Evolutionary conservation across 1,140 invertebrate species (phyloP), one percentile per base, ranked within the genome.

Genomic region (Bombus breviceps): DNA sequence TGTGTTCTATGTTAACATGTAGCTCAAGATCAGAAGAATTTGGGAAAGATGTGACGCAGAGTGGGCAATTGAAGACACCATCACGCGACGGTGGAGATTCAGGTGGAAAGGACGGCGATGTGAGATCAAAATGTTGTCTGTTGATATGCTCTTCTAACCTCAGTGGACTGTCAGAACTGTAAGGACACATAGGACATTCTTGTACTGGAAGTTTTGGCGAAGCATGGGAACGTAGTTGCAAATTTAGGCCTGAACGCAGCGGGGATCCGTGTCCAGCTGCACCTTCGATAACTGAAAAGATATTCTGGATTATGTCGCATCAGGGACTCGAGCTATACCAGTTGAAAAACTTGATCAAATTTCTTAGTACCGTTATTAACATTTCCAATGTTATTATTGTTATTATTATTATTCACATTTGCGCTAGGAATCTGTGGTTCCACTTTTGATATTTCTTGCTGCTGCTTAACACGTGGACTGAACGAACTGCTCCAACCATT

Each of bases 131-230:
- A 94, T 98, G 98, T 90, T 96, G 96, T 78, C 97, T 95, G 93
- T 98, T 98, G 90, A 98, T 97, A 95, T 98, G 98, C 90, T 98
- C 97, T 94, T 98, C 97, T 73, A 98, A 95, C 89, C 97, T 96
- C 69, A 96, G 94, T 0, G 97, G 97, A 94, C 97, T 97, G 90
- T 96, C 96, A 87, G 97, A 97, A 89, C 95, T 97, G 93, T 97
- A 98, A 89, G 97, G 96, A 95, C 98, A 98, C 93, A 98, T 96
- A 37, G 98, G 97, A 95, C 98, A 98, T 94, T 97, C 92, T 91
- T 94, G 94, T 86, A 94, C 91, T 89, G 92, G 93, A 87, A 91
- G 93, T 91, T 95, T 95, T 71, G 94, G 93, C 75, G 92, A 92
- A 66, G 94, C 93, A 71, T 95, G 93, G 47, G 94, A 93, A 84